Evolutionary conservation across 2,797 vertebrate species (phyloP).

Genomic region (Labeo calbasu): DNA sequence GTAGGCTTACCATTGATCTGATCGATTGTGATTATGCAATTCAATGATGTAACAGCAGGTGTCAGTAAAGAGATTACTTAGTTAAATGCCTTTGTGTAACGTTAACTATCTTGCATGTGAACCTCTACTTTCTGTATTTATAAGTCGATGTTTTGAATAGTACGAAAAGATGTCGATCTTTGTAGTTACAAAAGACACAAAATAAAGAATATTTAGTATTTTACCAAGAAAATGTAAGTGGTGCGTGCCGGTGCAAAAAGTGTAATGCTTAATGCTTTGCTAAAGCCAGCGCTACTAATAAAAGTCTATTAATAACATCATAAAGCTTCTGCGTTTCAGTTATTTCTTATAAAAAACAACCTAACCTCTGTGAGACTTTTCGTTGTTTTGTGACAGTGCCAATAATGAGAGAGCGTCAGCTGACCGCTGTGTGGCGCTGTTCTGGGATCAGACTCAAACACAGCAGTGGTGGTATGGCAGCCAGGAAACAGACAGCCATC

Average conservation of each 20-base stretch:
- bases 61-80: conserved; percentile 19
- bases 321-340: background rate
- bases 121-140: background rate
- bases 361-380: background rate
- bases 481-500: conserved; percentile 72
- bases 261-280: background rate
- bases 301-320: background rate
- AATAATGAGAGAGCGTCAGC: background rate
- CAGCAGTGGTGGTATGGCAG: conserved; percentile 57
- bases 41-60: conserved; percentile 30
- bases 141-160: background rate
- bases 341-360: background rate
- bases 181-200: background rate
- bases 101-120: background rate
- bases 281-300: conserved; percentile 6
- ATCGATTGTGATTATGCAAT: conserved; percentile 14
- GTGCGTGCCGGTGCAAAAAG: background rate
- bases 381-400: no score
- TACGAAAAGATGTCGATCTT: background rate
- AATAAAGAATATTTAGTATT: background rate
- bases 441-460: conserved; percentile 63
- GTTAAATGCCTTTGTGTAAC: conserved; percentile 1
- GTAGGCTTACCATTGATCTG: background rate
- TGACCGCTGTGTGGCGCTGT: conserved; percentile 35
- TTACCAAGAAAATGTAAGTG: background rate